A percentile compares a stretch with the other conserved stretches of the same genome.
phyloP scores from a whole-genome alignment of 53 echinoderm and acorn worm species.

The Arbacia lixula region DNA sequence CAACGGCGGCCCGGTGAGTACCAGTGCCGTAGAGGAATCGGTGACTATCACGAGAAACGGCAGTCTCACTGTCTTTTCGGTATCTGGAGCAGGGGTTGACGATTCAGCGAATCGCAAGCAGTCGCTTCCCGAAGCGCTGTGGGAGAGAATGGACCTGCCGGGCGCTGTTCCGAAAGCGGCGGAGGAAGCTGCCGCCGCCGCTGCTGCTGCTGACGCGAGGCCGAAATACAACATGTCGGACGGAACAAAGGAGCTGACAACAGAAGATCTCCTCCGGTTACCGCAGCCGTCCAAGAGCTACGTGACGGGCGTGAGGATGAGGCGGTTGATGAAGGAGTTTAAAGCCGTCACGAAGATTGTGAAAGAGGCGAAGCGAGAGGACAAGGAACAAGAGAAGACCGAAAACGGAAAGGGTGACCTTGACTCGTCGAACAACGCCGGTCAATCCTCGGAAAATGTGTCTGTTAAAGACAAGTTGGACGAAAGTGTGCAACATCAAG shows the following conservation, averaged over 20 bases:
- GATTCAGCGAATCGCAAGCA: neutral
- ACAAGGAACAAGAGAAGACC: constrained; percentile 18
- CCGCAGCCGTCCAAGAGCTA: constrained; percentile 71
- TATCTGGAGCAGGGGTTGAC: constrained; percentile 3
- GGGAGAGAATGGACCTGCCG: constrained; percentile 33
- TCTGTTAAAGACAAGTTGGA: no score
- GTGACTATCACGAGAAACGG: constrained; percentile 41
- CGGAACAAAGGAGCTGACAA: constrained; percentile 6
- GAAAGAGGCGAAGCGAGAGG: neutral
- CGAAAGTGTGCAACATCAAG: no score
- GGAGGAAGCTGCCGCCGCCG: neutral
- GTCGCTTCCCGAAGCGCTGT: neutral
- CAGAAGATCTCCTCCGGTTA: constrained; percentile 23
- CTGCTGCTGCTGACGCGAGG: neutral
- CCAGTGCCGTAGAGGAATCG: constrained; percentile 34
- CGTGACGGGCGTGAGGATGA: constrained; percentile 62
- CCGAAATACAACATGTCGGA: constrained; percentile 24
- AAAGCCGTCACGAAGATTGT: constrained; percentile 41
- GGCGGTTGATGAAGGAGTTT: constrained; percentile 77
- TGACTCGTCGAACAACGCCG: no score
- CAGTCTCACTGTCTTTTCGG: constrained; percentile 31
- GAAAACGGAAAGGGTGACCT: no score
- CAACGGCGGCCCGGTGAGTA: neutral
- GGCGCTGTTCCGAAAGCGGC: constrained; percentile 6
- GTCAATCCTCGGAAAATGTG: no score